A percentile compares a stretch with the other conserved stretches of the same genome.
These are phyloP conservation scores for Manis crassicaudata DNA, from an alignment of 2,797 vertebrate genomes.

Conservation along the genomic window DNA sequence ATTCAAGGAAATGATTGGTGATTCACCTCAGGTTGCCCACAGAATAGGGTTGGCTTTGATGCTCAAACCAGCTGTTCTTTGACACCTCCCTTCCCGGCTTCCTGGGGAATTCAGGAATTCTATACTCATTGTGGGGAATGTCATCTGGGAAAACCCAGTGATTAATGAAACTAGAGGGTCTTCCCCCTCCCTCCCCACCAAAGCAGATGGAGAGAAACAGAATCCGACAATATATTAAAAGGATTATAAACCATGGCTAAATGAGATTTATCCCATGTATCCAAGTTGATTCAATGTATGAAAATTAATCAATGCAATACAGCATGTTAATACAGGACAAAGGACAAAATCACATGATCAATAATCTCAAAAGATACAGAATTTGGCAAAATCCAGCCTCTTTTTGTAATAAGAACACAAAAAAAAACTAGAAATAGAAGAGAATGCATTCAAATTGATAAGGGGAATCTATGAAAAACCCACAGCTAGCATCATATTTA, in stretches of 20 bases:
- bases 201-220: background rate
- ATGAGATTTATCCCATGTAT: background rate
- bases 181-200: background rate
- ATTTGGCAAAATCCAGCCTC: background rate
- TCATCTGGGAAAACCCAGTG: background rate
- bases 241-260: background rate
- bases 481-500: background rate
- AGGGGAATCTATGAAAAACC: background rate
- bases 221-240: background rate
- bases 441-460: background rate
- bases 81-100: background rate
- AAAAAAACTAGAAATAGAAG: background rate
- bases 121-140: background rate
- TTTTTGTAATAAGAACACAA: background rate
- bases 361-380: background rate
- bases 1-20: background rate
- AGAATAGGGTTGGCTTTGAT: background rate
- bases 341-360: background rate
- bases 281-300: background rate
- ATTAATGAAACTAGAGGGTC: background rate
- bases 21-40: background rate
- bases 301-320: background rate
- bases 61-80: background rate
- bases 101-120: background rate
- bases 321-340: background rate